Conservation (phyloP, 1,140 invertebrate genomes). For the Panulirus ornatus region DNA sequence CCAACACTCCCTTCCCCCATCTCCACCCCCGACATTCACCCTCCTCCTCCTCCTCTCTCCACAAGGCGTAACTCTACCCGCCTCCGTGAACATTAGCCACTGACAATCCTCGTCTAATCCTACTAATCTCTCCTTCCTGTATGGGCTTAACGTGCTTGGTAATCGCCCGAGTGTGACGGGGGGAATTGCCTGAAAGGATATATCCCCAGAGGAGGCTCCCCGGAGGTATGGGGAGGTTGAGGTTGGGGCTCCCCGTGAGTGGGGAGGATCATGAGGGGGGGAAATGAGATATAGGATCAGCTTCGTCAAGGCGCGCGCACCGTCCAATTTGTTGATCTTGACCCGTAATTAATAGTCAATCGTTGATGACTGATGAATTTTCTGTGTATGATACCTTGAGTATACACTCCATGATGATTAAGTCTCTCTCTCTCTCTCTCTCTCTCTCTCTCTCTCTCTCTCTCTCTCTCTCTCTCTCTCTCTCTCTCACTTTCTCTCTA, state of each 20-base stretch:
- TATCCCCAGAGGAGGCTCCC: constrained; percentile 25
- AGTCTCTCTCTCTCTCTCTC: no score
- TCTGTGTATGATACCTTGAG: no score
- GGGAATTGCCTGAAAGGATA: constrained; percentile 52
- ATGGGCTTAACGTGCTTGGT: constrained; percentile 52
- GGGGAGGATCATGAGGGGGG: constrained; percentile 13
- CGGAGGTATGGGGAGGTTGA: neutral
- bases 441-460: no score
- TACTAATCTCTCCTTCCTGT: constrained; percentile 54
- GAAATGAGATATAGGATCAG: no score
- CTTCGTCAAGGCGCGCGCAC: no score
- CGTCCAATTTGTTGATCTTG: no score
- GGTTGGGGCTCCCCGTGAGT: neutral
- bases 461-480: neutral
- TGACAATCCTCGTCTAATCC: constrained; percentile 56
- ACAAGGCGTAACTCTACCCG: constrained; percentile 31
- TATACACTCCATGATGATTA: no score
- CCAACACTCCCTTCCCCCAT: neutral
- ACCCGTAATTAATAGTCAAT: no score
- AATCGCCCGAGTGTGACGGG: constrained; percentile 59
- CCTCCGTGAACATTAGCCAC: constrained; percentile 43
- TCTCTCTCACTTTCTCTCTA: no score
- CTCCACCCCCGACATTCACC: neutral
- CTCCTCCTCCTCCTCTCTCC: neutral
- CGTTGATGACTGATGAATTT: no score